Conservation (phyloP, 2,888 invertebrate genomes). For the Pterostichus niger region DNA sequence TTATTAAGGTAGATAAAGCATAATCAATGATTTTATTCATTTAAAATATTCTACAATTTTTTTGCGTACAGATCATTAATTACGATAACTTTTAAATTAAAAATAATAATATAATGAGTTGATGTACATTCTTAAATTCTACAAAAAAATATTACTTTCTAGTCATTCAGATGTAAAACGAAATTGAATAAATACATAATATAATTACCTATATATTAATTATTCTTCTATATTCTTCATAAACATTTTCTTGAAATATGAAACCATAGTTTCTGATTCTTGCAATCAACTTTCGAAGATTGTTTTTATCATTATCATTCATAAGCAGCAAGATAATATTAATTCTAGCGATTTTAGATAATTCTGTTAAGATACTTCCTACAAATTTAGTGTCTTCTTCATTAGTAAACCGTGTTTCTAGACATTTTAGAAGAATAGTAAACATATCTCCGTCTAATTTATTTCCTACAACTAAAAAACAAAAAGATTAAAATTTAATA, state of each 20-base stretch:
- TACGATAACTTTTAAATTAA: too few species aligned
- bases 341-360: slow-evolving; percentile 74
- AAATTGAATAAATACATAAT: slow-evolving; percentile 2
- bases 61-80: too few species aligned
- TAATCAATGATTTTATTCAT: too few species aligned
- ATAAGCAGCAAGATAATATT: slow-evolving; percentile 75
- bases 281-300: slow-evolving; percentile 70
- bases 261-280: not conserved
- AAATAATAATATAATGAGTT: too few species aligned
- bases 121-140: too few species aligned
- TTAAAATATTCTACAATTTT: too few species aligned
- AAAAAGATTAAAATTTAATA: too few species aligned
- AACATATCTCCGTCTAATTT: slow-evolving; percentile 76
- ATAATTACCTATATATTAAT: slow-evolving; percentile 13
- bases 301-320: slow-evolving; percentile 72
- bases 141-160: not conserved
- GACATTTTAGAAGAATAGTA: slow-evolving; percentile 74
- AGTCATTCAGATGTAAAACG: not conserved
- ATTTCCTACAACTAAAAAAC: slow-evolving; percentile 76
- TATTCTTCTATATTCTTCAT: slow-evolving; percentile 1
- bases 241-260: slow-evolving; percentile 8
- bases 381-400: slow-evolving; percentile 72
- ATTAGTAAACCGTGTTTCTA: slow-evolving; percentile 74
- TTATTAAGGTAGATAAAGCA: too few species aligned
- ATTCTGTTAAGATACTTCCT: slow-evolving; percentile 71